Conservation (phyloP, 2,113 vertebrate genomes). For the Patagioenas fasciata region DNA sequence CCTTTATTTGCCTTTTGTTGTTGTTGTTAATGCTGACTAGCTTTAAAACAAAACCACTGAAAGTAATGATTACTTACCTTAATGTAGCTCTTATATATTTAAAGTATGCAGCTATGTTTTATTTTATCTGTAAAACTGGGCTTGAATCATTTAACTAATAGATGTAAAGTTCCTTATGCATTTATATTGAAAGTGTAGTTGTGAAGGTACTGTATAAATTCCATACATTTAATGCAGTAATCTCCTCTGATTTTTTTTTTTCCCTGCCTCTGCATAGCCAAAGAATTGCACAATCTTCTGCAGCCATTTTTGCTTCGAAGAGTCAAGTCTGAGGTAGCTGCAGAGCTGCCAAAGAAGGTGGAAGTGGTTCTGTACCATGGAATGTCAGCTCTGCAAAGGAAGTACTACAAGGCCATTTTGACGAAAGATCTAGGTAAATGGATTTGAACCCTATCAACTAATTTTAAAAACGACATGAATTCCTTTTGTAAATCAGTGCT, state of each 20-base stretch:
- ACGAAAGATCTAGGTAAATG: conserved; percentile 86
- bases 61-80: not conserved
- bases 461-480: not conserved
- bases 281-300: conserved; percentile 84
- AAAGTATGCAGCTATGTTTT: not conserved
- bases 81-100: not conserved
- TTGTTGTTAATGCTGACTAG: not conserved
- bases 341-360: conserved; percentile 86
- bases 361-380: conserved; percentile 92
- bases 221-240: not conserved
- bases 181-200: not conserved
- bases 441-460: not conserved
- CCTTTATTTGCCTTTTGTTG: not conserved
- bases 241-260: not conserved
- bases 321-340: conserved; percentile 87
- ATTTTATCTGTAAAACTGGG: not conserved
- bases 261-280: conserved; percentile 63
- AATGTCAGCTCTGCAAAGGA: conserved; percentile 90
- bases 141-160: not conserved
- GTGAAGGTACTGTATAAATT: not conserved
- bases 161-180: not conserved
- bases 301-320: conserved; percentile 91
- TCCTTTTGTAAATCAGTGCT: not conserved
- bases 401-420: conserved; percentile 89
- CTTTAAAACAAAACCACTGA: not conserved